A percentile compares a stretch with the other conserved stretches of the same genome.
These are phyloP conservation scores for Notarius lentiginosus DNA, from an alignment of 2,113 vertebrate genomes.

Conservation along the genomic window DNA sequence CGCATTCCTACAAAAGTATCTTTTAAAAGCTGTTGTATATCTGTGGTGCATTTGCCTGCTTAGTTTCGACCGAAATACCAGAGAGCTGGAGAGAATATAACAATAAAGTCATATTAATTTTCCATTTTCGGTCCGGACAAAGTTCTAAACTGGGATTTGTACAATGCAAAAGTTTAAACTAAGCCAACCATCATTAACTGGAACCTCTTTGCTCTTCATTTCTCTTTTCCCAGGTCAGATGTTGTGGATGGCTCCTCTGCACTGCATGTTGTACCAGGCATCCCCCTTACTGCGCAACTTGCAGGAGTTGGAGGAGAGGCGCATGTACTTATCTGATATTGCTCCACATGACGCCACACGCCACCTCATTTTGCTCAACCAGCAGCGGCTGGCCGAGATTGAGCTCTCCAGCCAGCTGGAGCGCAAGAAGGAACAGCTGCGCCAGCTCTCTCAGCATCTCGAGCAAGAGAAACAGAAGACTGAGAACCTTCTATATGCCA, in stretches of 20 bases:
- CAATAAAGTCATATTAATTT: not conserved
- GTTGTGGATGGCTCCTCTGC: slow-evolving; percentile 80
- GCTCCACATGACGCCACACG: slow-evolving; percentile 79
- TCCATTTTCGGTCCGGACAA: not conserved
- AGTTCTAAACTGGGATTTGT: not conserved
- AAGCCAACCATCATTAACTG: not conserved
- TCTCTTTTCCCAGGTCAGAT: slow-evolving; percentile 66
- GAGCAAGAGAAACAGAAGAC: slow-evolving; percentile 78
- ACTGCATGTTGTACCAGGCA: slow-evolving; percentile 81
- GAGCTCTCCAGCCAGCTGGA: slow-evolving; percentile 82
- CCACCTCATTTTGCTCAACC: slow-evolving; percentile 81
- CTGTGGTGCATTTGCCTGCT: not conserved
- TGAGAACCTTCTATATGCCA: slow-evolving; percentile 73
- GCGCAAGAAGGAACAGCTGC: slow-evolving; percentile 72
- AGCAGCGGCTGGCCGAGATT: slow-evolving; percentile 79
- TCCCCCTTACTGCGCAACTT: slow-evolving; percentile 76
- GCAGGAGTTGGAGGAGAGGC: slow-evolving; percentile 77
- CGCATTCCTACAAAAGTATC: not conserved
- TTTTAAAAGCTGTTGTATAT: not conserved
- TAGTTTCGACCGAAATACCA: not conserved
- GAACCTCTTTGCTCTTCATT: not conserved
- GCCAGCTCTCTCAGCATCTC: slow-evolving; percentile 71
- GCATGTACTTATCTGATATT: slow-evolving; percentile 80
- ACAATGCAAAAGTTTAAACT: not conserved
- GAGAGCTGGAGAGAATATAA: not conserved